These are phyloP conservation scores for Eupithecia vulgata DNA, from an alignment of 2,888 invertebrate genomes.

Conservation along the genomic window DNA sequence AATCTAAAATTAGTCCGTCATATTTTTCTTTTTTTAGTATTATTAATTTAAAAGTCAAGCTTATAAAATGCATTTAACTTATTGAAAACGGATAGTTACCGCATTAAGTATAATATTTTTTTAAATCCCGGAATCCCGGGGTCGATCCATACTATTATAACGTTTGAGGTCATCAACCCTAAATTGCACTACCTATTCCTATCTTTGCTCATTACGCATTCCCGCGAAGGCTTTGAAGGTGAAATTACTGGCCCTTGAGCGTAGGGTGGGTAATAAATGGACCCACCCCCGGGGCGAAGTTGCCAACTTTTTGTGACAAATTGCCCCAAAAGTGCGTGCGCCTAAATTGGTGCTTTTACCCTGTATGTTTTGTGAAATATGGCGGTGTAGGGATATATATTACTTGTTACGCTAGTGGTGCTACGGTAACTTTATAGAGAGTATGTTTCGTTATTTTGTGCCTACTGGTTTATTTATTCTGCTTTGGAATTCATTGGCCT, in stretches of 20 bases:
- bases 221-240: conserved; percentile 79
- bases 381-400: conserved; percentile 24
- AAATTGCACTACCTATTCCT: no score
- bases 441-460: conserved; percentile 14
- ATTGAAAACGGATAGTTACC: no score
- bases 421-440: conserved; percentile 19
- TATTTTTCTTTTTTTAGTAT: no score
- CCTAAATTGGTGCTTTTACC: conserved; percentile 56
- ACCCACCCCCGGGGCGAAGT: conserved; percentile 66
- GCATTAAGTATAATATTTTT: no score
- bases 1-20: no score
- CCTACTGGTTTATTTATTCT: conserved; percentile 16
- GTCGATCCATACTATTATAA: no score
- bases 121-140: no score
- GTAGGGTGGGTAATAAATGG: conserved; percentile 74
- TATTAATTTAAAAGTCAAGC: no score
- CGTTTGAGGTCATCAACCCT: no score
- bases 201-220: conserved; percentile 80
- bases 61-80: no score
- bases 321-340: conserved; percentile 75
- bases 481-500: neutral
- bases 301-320: conserved; percentile 82
- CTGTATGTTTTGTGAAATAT: conserved; percentile 34
- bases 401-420: conserved; percentile 27
- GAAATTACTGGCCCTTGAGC: conserved; percentile 79